Evolutionary conservation across 2,113 vertebrate genomes (phyloP), one percentile per base, ranked within the genome.

Genomic region (Thymallus thymallus): DNA sequence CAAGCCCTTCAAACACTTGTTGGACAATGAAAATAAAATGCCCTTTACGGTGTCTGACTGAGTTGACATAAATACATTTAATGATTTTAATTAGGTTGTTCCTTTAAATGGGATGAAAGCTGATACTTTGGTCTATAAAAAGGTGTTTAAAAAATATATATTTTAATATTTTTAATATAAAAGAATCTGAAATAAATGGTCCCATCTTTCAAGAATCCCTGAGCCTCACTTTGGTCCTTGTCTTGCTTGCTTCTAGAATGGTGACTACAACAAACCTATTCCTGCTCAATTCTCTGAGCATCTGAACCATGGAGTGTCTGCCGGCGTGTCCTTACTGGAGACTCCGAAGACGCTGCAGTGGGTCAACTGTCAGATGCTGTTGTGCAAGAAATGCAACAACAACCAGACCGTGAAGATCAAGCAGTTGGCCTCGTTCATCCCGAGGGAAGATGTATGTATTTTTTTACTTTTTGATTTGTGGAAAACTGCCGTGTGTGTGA

Each of bases 201-300:
- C 48, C 48, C 7, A 10, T 41, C 9, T 51, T 51, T 51, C 48
- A 16, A 16, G 48, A 51, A 51, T 51, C 9, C 9, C 35, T 3
- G 35, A 41, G 12, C 29, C 18, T 60, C 3, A 58, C 2, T 1
- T 0, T 71, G 60, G 64, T 65, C 63, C 58, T 73, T 35, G 0
- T 6, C 7, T 63, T 69, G 3, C 63, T 45, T 3, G 58, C 70
- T 78, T 76, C 3, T 83, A 99, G 98, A 98, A 99, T 35, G 98
- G 98, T 0, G 97, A 99, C 87, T 99, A 99, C 91, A 99, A 99
- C 90, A 99, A 99, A 83, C 95, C 96, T 0, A 99, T 99, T 76
- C 98, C 98, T 0, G 97, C 98, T 4, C 98, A 99, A 89, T 94
- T 96, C 88, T 91, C 94, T 91, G 97, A 98, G 61, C 94, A 99